These are phyloP conservation scores for Pseudanteris insignis DNA, from an alignment of 2,888 invertebrate species.

Conservation along the genomic window DNA sequence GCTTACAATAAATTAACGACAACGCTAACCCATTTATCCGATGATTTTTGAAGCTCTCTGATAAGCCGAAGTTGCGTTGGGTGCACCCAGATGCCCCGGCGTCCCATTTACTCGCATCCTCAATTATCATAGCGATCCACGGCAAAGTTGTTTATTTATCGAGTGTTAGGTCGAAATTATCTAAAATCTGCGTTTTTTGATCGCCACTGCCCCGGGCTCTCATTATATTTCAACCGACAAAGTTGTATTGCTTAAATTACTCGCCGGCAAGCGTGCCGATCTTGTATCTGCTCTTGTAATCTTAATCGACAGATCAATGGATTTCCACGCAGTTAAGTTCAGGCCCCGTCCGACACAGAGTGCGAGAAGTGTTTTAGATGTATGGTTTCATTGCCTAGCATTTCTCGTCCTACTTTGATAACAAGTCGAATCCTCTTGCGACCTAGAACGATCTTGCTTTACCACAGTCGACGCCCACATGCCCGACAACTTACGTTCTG, in stretches of 20 bases:
- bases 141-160: conserved; percentile 38
- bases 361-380: conserved; percentile 37
- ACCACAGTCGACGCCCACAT: conserved; percentile 23
- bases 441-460: conserved; percentile 30
- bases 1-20: too few relatives aligned
- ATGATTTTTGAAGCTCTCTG: too few relatives aligned
- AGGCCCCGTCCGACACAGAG: conserved; percentile 24
- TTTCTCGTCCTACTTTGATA: conserved; percentile 45
- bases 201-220: conserved; percentile 34
- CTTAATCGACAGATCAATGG: conserved; percentile 45
- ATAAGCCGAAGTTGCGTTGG: too few relatives aligned
- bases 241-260: conserved; percentile 41
- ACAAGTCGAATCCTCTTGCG: conserved; percentile 38
- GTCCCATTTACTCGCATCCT: conserved; percentile 14
- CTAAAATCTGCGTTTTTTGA: conserved; percentile 39
- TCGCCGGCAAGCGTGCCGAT: conserved; percentile 38
- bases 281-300: conserved; percentile 41
- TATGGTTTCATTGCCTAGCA: conserved; percentile 19
- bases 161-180: conserved; percentile 35
- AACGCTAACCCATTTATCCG: too few relatives aligned
- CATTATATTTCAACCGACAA: conserved; percentile 40
- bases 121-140: conserved; percentile 24
- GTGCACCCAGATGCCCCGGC: too few relatives aligned
- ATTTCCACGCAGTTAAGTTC: conserved; percentile 44
- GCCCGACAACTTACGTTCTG: conserved; percentile 7